These are phyloP conservation scores for Phrynocephalus vlangalii DNA, from an alignment of 2,797 vertebrate genomes.

Conservation along the genomic window DNA sequence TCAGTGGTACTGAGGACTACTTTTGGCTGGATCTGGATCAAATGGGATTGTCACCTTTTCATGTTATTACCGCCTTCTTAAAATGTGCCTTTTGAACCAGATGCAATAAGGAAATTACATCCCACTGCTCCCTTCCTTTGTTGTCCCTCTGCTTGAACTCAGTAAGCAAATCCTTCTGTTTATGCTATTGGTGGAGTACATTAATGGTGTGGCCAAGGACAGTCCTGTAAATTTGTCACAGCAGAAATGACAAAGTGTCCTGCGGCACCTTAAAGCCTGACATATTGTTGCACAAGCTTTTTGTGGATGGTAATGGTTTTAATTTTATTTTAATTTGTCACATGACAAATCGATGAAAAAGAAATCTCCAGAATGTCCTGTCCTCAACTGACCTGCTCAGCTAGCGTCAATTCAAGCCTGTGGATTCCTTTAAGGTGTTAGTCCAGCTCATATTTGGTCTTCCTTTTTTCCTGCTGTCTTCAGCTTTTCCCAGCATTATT, in stretches of 20 bases:
- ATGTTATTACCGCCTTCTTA: not conserved
- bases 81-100: not conserved
- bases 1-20: not conserved
- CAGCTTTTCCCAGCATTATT: too few species aligned
- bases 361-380: too few species aligned
- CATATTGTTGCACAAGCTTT: not conserved
- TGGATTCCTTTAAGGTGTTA: too few species aligned
- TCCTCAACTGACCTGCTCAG: too few species aligned
- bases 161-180: not conserved
- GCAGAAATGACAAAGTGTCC: not conserved
- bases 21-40: not conserved
- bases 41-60: not conserved
- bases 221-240: not conserved
- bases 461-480: too few species aligned
- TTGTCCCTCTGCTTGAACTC: not conserved
- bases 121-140: too few species aligned
- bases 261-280: not conserved
- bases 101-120: not conserved
- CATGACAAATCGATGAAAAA: too few species aligned
- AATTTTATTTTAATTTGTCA: too few species aligned
- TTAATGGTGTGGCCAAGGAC: not conserved
- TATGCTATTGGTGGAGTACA: not conserved
- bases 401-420: too few species aligned
- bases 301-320: not conserved
- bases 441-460: too few species aligned